Evolutionary conservation across 2,888 invertebrate genomes (phyloP).

Genomic region (Drosophila sordidapex): DNA sequence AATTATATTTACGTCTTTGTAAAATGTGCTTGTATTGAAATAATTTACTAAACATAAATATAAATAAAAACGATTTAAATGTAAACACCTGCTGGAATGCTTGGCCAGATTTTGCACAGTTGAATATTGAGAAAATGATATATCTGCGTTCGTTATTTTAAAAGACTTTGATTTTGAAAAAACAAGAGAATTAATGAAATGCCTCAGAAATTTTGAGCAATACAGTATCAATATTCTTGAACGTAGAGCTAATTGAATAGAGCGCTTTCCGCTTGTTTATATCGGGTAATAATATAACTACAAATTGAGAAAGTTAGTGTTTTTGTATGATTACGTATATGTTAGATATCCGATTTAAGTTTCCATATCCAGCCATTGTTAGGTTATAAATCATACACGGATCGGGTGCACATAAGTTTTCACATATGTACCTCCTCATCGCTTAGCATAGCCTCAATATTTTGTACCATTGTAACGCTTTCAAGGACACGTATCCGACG

Average conservation of each 20-base stretch:
- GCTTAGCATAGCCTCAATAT: neutral
- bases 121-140: neutral
- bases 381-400: neutral
- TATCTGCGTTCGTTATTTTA: neutral
- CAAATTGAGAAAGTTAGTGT: neutral
- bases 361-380: neutral
- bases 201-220: neutral
- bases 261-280: neutral
- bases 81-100: neutral
- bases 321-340: neutral
- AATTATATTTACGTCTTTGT: slow-evolving; percentile 3
- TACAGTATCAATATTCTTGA: neutral
- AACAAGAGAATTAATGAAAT: neutral
- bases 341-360: neutral
- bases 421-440: too few relatives aligned
- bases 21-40: slow-evolving; percentile 4
- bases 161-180: neutral
- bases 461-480: neutral
- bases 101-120: neutral
- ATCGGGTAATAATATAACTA: neutral
- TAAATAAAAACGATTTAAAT: neutral
- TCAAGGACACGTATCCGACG: neutral
- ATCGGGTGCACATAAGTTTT: neutral
- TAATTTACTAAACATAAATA: neutral
- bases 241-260: neutral